Conservation (phyloP, 2,113 vertebrate genomes). For the Bettongia penicillata region DNA sequence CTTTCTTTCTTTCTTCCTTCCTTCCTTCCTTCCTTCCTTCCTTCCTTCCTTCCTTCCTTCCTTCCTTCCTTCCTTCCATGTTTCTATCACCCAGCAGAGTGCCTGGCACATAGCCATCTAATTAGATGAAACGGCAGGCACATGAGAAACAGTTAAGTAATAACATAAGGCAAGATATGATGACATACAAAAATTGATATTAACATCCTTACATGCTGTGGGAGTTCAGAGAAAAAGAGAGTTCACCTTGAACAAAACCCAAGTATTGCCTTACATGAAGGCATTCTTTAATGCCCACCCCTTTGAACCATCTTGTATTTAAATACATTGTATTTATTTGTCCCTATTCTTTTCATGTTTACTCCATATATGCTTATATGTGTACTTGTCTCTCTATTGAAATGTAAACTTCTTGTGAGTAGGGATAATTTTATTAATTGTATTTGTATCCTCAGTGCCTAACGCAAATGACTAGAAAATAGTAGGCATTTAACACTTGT, state of each 20-base stretch:
- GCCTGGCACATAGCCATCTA: not conserved
- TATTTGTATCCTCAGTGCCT: not conserved
- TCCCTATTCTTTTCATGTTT: not conserved
- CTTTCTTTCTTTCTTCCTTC: too few relatives aligned
- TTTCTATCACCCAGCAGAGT: not conserved
- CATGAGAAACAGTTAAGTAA: not conserved
- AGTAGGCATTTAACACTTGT: not conserved
- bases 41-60: too few relatives aligned
- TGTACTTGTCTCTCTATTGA: not conserved
- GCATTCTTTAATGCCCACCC: not conserved
- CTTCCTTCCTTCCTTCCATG: not conserved
- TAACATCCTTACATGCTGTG: not conserved
- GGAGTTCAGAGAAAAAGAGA: not conserved
- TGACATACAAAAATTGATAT: not conserved
- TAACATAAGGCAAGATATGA: not conserved
- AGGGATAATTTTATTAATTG: not conserved
- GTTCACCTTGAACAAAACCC: not conserved
- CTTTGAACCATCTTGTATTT: not conserved
- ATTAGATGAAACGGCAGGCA: not conserved
- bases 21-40: too few relatives aligned
- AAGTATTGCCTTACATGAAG: not conserved
- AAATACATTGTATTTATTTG: not conserved
- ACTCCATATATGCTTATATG: not conserved
- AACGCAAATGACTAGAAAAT: not conserved
- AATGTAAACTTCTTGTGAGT: not conserved